Evolutionary conservation across 2,888 invertebrate species (phyloP).

Genomic region (Selenia dentaria): DNA sequence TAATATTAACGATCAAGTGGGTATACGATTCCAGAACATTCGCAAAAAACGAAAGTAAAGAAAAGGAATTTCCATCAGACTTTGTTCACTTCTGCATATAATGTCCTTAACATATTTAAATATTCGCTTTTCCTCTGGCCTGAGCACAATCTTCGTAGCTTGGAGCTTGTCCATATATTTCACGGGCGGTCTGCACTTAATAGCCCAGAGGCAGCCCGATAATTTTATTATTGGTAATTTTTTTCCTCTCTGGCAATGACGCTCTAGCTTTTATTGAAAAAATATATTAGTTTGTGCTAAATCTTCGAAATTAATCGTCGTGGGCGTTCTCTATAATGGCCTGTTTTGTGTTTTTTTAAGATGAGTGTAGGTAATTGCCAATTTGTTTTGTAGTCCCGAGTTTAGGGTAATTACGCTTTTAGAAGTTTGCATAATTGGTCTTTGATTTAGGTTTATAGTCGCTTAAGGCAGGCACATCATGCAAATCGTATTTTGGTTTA

Average conservation of each 20-base stretch:
- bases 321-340: constrained; percentile 48
- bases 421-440: constrained; percentile 31
- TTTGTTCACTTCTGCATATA: constrained; percentile 20
- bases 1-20: too few relatives aligned
- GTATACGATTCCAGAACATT: too few relatives aligned
- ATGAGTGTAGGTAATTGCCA: constrained; percentile 49
- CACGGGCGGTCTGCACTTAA: constrained; percentile 81
- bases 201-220: constrained; percentile 75
- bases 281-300: constrained; percentile 58
- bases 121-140: constrained; percentile 19
- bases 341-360: constrained; percentile 37
- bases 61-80: constrained; percentile 2
- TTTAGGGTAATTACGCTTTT: constrained; percentile 33
- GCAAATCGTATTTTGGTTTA: constrained; percentile 1
- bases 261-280: constrained; percentile 66
- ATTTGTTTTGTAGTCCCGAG: constrained; percentile 41
- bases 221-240: constrained; percentile 81
- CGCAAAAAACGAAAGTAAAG: too few relatives aligned
- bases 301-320: constrained; percentile 39
- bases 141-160: constrained; percentile 36
- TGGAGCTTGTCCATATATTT: constrained; percentile 67
- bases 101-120: constrained; percentile 22
- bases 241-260: constrained; percentile 57
- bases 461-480: constrained; percentile 11
- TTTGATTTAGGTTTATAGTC: constrained; percentile 35